Evolutionary conservation across 2,797 vertebrate species (phyloP), one percentile per base, ranked within the genome.

Genomic region (Iguana delicatissima): DNA sequence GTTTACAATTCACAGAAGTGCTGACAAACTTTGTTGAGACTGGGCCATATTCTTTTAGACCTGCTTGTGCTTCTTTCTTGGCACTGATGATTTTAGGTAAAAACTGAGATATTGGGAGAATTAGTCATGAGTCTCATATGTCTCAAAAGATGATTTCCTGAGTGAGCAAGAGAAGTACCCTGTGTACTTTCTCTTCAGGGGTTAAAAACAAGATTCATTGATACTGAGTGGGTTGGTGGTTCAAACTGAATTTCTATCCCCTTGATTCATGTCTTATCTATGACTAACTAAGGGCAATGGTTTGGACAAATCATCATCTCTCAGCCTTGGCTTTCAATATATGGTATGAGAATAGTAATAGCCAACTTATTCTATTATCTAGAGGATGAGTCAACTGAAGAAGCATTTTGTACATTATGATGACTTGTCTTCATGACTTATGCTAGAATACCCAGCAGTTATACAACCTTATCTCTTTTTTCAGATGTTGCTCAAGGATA

Each of bases 1-100:
- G 55, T 72, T 88, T 69, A 88, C 52, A 69, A 57, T 88, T 69
- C 59, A 72, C 64, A 81, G 26, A n/a, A 72, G 26, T 67, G 62
- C 55, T 52, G 50, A 81, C 46, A 81, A 18, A 55, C n/a, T 55
- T 38, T 55, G 22, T 79, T 72, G 64, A 69, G 83, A 32, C 20
- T 81, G 64, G 24, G 79, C 7, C 26, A 57, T 81, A 72, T 62
- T 81, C 80, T 55, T n/a, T 13, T 62, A 52, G 80, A 57, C 22
- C 79, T 81, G 6, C 57, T 38, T 42, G 73, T 52, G 73, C 46
- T 55, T 67, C 20, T 59, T 86, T 73, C 12, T 55, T 42, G 35
- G 4, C 35, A 42, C 59, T 76, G 35, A 16, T 38, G 50, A 35
- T 35, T 32, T 86, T 77, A 59, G 38, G 13, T 59, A 86, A 59